phyloP scores from a whole-genome alignment of 2,797 vertebrate genomes.

The Mormyrus proboscirostris region DNA sequence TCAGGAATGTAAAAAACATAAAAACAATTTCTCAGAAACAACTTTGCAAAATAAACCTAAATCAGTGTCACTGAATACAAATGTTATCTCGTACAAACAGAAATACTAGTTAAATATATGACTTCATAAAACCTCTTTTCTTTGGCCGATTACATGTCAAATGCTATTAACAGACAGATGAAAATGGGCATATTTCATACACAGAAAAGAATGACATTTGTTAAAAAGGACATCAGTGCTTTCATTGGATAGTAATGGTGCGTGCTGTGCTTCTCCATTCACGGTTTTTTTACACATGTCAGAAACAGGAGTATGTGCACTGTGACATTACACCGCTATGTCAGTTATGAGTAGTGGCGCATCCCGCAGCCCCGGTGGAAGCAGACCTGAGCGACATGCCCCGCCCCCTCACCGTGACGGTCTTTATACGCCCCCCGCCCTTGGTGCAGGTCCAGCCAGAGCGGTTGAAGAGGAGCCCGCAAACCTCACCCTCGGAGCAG shows the following conservation, averaged over 20 bases:
- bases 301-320: not conserved
- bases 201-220: not conserved
- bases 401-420: conserved; percentile 65
- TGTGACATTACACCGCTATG: not conserved
- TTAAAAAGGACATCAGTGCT: not conserved
- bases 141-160: not conserved
- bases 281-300: not conserved
- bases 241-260: not conserved
- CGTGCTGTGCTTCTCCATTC: not conserved
- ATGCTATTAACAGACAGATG: not conserved
- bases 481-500: conserved; percentile 72
- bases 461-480: conserved; percentile 72
- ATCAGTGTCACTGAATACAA: not conserved
- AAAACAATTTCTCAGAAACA: not conserved
- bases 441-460: conserved; percentile 78
- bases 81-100: not conserved
- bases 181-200: not conserved
- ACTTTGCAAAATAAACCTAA: not conserved
- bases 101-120: not conserved
- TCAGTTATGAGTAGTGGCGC: not conserved
- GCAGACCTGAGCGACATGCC: not conserved
- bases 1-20: not conserved
- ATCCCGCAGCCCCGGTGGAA: not conserved
- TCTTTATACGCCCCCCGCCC: conserved; percentile 76
- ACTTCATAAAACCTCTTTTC: not conserved